Base-by-base conservation (phyloP, 2,888 invertebrate genomes). In the Scaptomyza flava region DNA sequence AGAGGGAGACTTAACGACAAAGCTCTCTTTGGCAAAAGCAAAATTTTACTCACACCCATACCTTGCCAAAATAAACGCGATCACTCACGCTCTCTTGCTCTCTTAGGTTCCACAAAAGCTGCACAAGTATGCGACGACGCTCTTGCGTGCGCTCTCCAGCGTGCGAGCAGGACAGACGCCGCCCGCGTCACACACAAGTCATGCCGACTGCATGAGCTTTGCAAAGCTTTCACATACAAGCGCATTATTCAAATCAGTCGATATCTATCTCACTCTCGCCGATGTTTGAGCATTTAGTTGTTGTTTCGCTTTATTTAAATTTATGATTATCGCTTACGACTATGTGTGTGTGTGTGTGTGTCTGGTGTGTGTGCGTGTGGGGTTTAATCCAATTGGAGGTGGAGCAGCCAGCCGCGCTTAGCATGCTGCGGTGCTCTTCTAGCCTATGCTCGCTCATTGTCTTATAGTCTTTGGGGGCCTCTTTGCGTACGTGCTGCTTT, bases 371-470 rank as follows among this genome's bases (percentile, higher is more conserved):
- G 54, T 38, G 23, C 57, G 48, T 41, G 23, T 66, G n/a, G 48
- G 50, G 63, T 54, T 79, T 84, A 84, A 84, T 84, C 88, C 86
- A 88, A 84, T 86, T 82, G 84, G 84, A 83, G 83, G 83, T 83
- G 86, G 81, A 88, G 88, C 76, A 72, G 75, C 34, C 76, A 72
- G 75, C 34, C 66, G 70, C 66, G 70, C 60, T 62, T 68, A 72
- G 72, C 64, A 65, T 78, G 69, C 68, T 76, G 83, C 65, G 45
- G 72, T 76, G 62, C 78, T 82, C 71, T 65, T 84, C 86, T 72
- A 65, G 76, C 84, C 50, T 50, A 53, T 47, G 58, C 43, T 17
- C 12, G 42, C 59, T 53, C 57, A 41, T 46, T 53, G 48, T 30
- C 46, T 36, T 43, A 48, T 14, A 2, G 45, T 34, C 20, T 41